These are phyloP conservation scores for Brachyhypopomus occidentalis DNA, from an alignment of 2,113 vertebrate species.

Conservation along the genomic window DNA sequence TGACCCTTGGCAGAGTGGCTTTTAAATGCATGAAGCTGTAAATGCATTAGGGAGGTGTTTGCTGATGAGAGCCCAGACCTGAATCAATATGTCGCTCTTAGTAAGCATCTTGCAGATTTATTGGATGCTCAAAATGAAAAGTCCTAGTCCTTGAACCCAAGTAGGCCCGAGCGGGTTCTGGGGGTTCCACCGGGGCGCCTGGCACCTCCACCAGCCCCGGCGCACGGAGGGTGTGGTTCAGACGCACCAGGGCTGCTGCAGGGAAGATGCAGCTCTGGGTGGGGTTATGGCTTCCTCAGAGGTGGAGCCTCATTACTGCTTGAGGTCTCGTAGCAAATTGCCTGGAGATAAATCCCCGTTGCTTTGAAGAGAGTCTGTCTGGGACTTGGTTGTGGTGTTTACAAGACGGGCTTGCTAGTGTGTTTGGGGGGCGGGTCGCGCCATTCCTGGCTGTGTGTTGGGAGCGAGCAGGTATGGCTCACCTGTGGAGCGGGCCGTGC, in stretches of 20 bases:
- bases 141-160: constrained; percentile 59
- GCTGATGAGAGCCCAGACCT: constrained; percentile 54
- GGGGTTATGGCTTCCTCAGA: constrained; percentile 17
- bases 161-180: no score
- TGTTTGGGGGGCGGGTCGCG: not conserved
- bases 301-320: not conserved
- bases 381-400: not conserved
- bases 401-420: no score
- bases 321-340: constrained; percentile 36
- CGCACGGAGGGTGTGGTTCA: not conserved
- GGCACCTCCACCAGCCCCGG: no score
- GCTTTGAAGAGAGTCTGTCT: constrained; percentile 26
- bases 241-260: not conserved
- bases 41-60: constrained; percentile 62
- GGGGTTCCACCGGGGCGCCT: no score
- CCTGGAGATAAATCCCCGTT: constrained; percentile 24
- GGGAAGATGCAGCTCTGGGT: not conserved
- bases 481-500: no score
- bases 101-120: constrained; percentile 66
- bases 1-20: constrained; percentile 28
- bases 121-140: constrained; percentile 59
- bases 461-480: no score
- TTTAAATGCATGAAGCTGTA: constrained; percentile 60
- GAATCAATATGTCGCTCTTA: constrained; percentile 61
- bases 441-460: no score